phyloP scores from a whole-genome alignment of 2,888 invertebrate species.

The Halictus ligatus region DNA sequence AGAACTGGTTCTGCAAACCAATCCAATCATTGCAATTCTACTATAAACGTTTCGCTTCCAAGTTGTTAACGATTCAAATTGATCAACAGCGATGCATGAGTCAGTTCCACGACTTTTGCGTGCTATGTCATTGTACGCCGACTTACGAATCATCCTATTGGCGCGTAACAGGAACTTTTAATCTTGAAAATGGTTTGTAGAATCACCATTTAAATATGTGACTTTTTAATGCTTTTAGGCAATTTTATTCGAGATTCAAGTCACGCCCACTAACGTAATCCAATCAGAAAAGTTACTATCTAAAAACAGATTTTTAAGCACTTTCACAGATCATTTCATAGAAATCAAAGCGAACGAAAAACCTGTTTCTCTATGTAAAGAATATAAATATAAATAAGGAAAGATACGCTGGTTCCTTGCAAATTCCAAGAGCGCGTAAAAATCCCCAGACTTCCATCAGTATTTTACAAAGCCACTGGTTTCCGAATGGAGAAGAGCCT shows the following conservation, averaged over 20 bases:
- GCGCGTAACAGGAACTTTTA: background rate
- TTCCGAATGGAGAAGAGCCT: background rate
- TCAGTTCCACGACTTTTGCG: background rate
- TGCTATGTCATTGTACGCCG: background rate
- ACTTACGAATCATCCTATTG: background rate
- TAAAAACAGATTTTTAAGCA: background rate
- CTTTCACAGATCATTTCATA: background rate
- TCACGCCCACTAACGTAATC: background rate
- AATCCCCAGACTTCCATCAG: background rate
- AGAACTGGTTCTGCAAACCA: background rate
- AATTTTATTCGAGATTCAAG: too few species aligned
- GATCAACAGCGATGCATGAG: background rate
- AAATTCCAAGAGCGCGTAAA: background rate
- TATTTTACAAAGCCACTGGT: background rate
- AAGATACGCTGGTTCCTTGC: background rate
- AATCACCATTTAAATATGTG: background rate
- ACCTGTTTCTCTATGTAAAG: background rate
- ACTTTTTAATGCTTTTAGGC: too few species aligned
- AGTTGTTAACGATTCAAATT: too few species aligned
- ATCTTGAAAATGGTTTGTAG: too few species aligned
- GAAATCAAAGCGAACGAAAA: background rate
- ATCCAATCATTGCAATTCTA: background rate
- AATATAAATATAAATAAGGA: background rate
- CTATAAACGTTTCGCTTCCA: background rate
- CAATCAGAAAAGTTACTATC: background rate